A percentile compares a stretch with the other conserved stretches of the same genome.
phyloP scores from a whole-genome alignment of 1,140 invertebrate species.

The Drosophila navojoa region DNA sequence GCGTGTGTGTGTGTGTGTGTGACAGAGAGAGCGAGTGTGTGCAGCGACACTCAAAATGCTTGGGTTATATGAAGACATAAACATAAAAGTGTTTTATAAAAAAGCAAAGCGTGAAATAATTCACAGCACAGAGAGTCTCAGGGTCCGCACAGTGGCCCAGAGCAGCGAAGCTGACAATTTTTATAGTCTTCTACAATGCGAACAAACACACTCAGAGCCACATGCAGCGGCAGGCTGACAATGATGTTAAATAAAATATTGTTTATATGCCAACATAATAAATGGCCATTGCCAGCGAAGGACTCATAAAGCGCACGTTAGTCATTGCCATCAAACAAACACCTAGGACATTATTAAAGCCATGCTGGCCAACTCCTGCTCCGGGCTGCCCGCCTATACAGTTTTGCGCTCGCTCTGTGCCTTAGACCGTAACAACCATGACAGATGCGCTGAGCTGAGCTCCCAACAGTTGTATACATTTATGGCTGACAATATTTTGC shows the following conservation, averaged over 20 bases:
- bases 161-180: slow-evolving; percentile 73
- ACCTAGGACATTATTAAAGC: slow-evolving; percentile 46
- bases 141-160: slow-evolving; percentile 36
- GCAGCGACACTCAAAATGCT: slow-evolving; percentile 62
- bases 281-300: slow-evolving; percentile 72
- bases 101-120: slow-evolving; percentile 81
- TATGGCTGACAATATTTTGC: not conserved
- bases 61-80: slow-evolving; percentile 79
- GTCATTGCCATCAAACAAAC: slow-evolving; percentile 48
- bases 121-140: slow-evolving; percentile 59
- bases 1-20: not conserved
- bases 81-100: slow-evolving; percentile 81
- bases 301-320: slow-evolving; percentile 71
- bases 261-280: slow-evolving; percentile 81
- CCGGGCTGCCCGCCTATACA: not conserved
- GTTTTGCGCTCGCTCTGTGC: slow-evolving; percentile 35
- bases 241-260: slow-evolving; percentile 83
- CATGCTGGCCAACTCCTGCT: not conserved
- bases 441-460: slow-evolving; percentile 60
- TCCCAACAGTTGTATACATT: slow-evolving; percentile 5
- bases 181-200: slow-evolving; percentile 58
- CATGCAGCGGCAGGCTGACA: slow-evolving; percentile 39
- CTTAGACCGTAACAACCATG: slow-evolving; percentile 68
- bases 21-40: slow-evolving; percentile 21
- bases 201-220: slow-evolving; percentile 16